A percentile compares a stretch with the other conserved stretches of the same genome.
phyloP scores from a whole-genome alignment of 1,140 invertebrate species.

The Caenorhabditis remanei region DNA sequence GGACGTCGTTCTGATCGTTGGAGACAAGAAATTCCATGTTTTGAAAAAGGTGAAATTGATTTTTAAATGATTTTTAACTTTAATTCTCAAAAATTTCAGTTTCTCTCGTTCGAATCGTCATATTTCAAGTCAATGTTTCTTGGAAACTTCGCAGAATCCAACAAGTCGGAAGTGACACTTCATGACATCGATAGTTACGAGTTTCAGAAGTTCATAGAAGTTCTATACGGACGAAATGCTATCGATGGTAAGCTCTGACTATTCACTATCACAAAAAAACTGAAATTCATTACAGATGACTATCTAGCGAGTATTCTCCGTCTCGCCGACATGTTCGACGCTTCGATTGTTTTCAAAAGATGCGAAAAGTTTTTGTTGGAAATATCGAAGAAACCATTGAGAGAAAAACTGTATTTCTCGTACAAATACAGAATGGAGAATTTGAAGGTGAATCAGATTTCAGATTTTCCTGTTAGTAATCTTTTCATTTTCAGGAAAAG shows the following conservation, averaged over 20 bases:
- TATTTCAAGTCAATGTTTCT: neutral
- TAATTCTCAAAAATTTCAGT: neutral
- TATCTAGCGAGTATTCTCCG: no score
- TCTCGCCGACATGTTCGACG: neutral
- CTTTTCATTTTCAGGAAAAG: no score
- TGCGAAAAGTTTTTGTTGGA: neutral
- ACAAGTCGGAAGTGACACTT: neutral
- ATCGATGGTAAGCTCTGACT: neutral
- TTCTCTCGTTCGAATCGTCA: neutral
- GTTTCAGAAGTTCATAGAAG: neutral
- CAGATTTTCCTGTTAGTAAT: no score
- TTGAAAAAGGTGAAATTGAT: neutral
- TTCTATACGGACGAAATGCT: neutral
- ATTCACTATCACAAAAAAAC: neutral
- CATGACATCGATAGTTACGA: no score
- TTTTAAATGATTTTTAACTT: neutral
- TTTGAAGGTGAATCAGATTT: no score
- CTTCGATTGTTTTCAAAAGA: neutral
- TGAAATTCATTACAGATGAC: no score
- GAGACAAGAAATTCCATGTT: neutral
- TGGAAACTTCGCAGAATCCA: neutral
- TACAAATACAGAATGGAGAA: no score
- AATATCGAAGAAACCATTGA: neutral
- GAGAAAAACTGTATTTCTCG: neutral
- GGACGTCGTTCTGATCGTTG: neutral